These are phyloP conservation scores for Caenorhabditis sinica DNA, from an alignment of 2,888 invertebrate genomes.

Conservation along the genomic window DNA sequence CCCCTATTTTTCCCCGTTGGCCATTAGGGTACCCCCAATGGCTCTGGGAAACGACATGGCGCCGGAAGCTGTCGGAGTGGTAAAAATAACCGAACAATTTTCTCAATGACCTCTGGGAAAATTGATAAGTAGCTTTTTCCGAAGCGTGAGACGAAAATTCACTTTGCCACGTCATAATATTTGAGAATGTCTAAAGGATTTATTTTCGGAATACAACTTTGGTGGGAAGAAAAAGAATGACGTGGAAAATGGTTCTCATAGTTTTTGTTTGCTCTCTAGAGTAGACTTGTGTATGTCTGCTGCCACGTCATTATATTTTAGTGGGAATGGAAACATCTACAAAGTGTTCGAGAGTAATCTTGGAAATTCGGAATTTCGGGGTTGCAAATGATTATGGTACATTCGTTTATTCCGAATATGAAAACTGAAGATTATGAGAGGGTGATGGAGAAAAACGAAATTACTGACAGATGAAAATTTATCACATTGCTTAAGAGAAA, in stretches of 20 bases:
- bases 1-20: slow-evolving; percentile 49
- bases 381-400: too few species aligned
- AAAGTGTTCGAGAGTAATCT: neutral
- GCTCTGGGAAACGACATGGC: slow-evolving; percentile 58
- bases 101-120: slow-evolving; percentile 18
- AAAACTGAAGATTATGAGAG: too few species aligned
- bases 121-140: neutral
- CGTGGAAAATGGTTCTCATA: slow-evolving; percentile 8
- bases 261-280: slow-evolving; percentile 14
- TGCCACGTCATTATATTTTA: slow-evolving; percentile 49
- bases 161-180: slow-evolving; percentile 44
- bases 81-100: slow-evolving; percentile 28
- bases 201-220: neutral
- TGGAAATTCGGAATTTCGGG: too few species aligned
- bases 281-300: slow-evolving; percentile 11
- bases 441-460: too few species aligned
- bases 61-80: slow-evolving; percentile 34
- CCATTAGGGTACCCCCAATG: slow-evolving; percentile 60
- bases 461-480: too few species aligned
- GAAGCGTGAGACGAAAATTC: neutral
- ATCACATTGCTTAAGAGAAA: too few species aligned
- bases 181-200: neutral
- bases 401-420: too few species aligned
- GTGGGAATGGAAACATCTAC: neutral
- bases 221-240: neutral